Base-by-base conservation (phyloP, 2,888 invertebrate species). In the Norana najaformis region DNA sequence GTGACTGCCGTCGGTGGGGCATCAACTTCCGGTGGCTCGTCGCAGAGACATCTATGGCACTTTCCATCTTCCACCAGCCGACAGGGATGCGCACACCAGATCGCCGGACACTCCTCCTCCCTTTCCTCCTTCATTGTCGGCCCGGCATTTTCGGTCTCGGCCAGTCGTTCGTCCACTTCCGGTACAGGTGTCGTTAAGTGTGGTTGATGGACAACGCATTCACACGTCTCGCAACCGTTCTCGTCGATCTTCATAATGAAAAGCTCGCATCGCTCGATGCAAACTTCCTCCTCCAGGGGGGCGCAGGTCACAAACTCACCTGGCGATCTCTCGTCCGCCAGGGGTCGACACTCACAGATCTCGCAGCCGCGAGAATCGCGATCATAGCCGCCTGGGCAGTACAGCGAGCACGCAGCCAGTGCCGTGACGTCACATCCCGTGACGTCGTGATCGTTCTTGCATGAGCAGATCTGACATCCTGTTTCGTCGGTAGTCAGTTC, bases 351-450 rank as follows among this genome's bases (percentile, higher is more conserved):
- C 1, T 89, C 47, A 35, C 89, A 89, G 6, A 89, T 47, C 89
- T 69, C 53, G 89, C 89, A 89, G 0, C 89, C 89, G 37, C 35
- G 34, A 34, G 36, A 16, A 23, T 89, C 89, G 35, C 89, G 47
- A 34, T 89, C 53, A 69, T 89, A 89, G 47, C 89, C 89, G 53
- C 53, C 41, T 0, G 89, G 89, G 34, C 89, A 89, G 89, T 34
- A 69, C 41, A 89, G 16, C 47, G 69, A 34, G 34, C 89, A 89
- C 85, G 36, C 34, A n/a, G 34, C 36, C 85, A 37, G 36, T 35
- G 36, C 85, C 85, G 85, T 6, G 14, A 6, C 11, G 16, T 37
- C 35, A 11, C 85, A 37, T 23, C 34, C 36, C n/a, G 20, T 23
- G 35, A 20, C 35, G 85, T 30, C 85, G 11, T 85, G 34, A 36